phyloP scores from a whole-genome alignment of 2,888 invertebrate genomes.

The Hypomecis atomaria region DNA sequence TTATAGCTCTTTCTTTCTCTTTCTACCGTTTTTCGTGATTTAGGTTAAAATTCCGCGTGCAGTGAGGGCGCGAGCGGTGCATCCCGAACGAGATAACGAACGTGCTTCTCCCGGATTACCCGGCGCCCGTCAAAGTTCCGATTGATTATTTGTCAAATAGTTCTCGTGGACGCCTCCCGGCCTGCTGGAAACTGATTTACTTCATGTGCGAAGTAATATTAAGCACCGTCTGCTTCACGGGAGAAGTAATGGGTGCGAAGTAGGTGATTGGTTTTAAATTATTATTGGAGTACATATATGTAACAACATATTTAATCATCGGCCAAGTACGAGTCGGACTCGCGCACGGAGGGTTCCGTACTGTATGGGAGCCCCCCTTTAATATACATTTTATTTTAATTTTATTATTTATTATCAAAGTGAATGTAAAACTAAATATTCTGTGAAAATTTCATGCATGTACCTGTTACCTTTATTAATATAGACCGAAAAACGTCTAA shows the following conservation, averaged over 20 bases:
- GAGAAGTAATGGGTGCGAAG: not conserved
- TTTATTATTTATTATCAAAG: no score
- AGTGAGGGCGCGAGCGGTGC: slow-evolving; percentile 41
- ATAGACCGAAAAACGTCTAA: no score
- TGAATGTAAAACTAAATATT: no score
- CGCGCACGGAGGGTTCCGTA: no score
- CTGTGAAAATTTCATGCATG: no score
- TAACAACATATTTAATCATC: no score
- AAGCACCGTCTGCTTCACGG: not conserved
- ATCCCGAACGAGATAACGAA: slow-evolving; percentile 69
- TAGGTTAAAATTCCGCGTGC: slow-evolving; percentile 29
- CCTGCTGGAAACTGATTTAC: slow-evolving; percentile 23
- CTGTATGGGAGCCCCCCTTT: no score
- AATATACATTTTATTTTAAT: no score
- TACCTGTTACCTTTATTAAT: no score
- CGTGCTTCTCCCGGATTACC: slow-evolving; percentile 60
- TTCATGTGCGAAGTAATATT: slow-evolving; percentile 12
- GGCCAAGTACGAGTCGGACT: no score
- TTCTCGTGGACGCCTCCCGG: slow-evolving; percentile 40
- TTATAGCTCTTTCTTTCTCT: no score
- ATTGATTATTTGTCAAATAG: slow-evolving; percentile 70
- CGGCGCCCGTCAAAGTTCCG: slow-evolving; percentile 64
- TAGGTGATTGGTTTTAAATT: not conserved
- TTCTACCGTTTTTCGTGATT: slow-evolving; percentile 13
- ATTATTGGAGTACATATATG: no score